Percentiles rank a stretch among this genome's conserved stretches.
phyloP scores from a whole-genome alignment of 2,888 invertebrate genomes.

The Rhagonycha lutea region DNA sequence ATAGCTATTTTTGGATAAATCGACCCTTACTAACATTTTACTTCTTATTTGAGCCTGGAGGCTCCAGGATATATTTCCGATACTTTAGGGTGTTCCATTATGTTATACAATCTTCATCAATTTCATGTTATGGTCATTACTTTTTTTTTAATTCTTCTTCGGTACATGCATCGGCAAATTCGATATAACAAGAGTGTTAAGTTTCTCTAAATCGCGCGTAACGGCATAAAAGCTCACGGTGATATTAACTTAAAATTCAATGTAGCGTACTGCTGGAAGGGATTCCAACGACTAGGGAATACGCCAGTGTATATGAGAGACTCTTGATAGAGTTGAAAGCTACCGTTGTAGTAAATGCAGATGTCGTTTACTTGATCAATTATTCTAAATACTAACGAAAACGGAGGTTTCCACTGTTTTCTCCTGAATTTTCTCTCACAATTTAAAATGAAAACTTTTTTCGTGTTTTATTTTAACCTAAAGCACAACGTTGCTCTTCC shows the following conservation, averaged over 20 bases:
- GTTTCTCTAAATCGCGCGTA: background rate
- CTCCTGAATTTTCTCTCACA: background rate
- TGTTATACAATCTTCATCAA: background rate
- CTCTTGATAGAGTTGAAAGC: background rate
- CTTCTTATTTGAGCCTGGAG: background rate
- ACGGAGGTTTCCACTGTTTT: too few relatives aligned
- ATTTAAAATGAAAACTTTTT: background rate
- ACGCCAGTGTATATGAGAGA: background rate
- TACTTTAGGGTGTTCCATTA: background rate
- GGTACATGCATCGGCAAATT: background rate
- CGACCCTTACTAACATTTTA: background rate
- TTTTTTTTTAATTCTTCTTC: background rate
- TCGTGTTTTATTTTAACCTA: background rate
- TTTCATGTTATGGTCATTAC: background rate
- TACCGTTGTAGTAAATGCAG: background rate
- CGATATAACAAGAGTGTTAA: background rate
- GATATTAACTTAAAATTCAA: background rate
- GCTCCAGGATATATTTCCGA: background rate
- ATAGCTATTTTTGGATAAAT: background rate
- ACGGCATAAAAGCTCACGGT: background rate
- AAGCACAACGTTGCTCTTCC: too few relatives aligned
- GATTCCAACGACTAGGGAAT: background rate
- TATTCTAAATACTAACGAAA: too few relatives aligned
- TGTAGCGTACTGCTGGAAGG: background rate
- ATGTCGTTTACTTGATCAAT: background rate